These are phyloP conservation scores for Microctenopoma stevenorrisi DNA, from an alignment of 2,797 vertebrate species.

Conservation along the genomic window DNA sequence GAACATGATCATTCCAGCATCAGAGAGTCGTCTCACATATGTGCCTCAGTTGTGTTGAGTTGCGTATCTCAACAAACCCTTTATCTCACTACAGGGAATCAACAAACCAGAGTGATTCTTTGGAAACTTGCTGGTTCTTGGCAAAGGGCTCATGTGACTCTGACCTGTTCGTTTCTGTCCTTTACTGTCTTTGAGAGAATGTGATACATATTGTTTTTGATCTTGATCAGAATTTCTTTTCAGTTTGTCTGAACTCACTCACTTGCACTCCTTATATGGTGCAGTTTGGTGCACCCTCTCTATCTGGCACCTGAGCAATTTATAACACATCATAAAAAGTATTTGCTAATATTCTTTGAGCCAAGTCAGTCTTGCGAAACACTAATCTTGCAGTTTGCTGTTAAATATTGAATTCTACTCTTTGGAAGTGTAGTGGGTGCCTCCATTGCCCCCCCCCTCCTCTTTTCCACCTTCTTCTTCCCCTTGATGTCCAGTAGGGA, in stretches of 20 bases:
- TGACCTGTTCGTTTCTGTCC: background rate
- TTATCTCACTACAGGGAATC: background rate
- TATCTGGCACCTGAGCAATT: conserved; percentile 55
- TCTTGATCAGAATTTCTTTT: conserved; percentile 7
- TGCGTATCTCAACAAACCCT: background rate
- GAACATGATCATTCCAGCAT: background rate
- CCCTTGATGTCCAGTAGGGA: conserved; percentile 46
- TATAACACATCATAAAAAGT: conserved; percentile 70
- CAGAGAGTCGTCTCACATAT: background rate
- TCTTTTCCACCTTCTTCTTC: conserved; percentile 17
- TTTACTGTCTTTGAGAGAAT: background rate
- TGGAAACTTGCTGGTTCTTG: background rate
- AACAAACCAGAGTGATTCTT: background rate
- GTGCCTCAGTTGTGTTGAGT: background rate
- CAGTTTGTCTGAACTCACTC: conserved; percentile 40
- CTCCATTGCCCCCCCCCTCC: background rate
- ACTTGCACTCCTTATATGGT: conserved; percentile 20
- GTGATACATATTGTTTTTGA: background rate
- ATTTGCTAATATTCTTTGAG: conserved; percentile 69
- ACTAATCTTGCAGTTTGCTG: conserved; percentile 52
- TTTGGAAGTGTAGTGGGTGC: conserved; percentile 38
- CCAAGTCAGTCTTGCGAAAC: conserved; percentile 58
- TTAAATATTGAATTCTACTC: conserved; percentile 57
- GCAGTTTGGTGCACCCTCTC: conserved; percentile 35
- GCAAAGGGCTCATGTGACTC: background rate